A percentile compares a stretch with the other conserved stretches of the same genome.
These are phyloP conservation scores for Caenorhabditis becei DNA, from an alignment of 2,888 invertebrate species.

Conservation along the genomic window DNA sequence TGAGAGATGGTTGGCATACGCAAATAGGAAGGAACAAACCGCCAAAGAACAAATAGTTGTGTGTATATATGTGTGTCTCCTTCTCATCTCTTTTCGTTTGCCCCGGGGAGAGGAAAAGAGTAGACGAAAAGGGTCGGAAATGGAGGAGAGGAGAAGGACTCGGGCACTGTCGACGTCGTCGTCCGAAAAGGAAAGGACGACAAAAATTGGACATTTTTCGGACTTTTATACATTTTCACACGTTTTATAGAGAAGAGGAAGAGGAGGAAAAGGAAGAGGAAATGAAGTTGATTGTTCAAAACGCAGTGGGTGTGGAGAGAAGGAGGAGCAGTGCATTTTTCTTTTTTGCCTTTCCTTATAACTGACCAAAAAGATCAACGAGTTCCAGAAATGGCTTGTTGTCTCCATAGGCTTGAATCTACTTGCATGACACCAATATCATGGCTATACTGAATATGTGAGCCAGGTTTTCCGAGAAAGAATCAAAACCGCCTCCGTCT, in stretches of 20 bases:
- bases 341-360: slow-evolving; percentile 13
- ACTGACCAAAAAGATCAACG: not conserved
- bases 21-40: slow-evolving; percentile 62
- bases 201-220: slow-evolving; percentile 1
- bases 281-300: slow-evolving; percentile 20
- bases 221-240: slow-evolving; percentile 23
- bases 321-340: not conserved
- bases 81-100: slow-evolving; percentile 40
- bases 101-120: slow-evolving; percentile 53
- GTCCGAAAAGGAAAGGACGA: not conserved
- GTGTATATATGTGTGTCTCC: slow-evolving; percentile 50
- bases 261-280: slow-evolving; percentile 8
- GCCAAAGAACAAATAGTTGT: slow-evolving; percentile 61
- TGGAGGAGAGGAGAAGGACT: slow-evolving; percentile 21
- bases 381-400: no score
- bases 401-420: no score
- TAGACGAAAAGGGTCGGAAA: slow-evolving; percentile 36
- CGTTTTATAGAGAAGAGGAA: slow-evolving; percentile 8
- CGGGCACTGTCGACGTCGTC: slow-evolving; percentile 21
- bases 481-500: not conserved
- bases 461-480: no score
- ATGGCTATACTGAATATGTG: no score
- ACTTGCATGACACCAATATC: no score
- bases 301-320: slow-evolving; percentile 2
- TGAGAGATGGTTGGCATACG: slow-evolving; percentile 49